These are phyloP conservation scores for Rhodinocichla rosea DNA, from an alignment of 2,113 vertebrate genomes.

Conservation along the genomic window DNA sequence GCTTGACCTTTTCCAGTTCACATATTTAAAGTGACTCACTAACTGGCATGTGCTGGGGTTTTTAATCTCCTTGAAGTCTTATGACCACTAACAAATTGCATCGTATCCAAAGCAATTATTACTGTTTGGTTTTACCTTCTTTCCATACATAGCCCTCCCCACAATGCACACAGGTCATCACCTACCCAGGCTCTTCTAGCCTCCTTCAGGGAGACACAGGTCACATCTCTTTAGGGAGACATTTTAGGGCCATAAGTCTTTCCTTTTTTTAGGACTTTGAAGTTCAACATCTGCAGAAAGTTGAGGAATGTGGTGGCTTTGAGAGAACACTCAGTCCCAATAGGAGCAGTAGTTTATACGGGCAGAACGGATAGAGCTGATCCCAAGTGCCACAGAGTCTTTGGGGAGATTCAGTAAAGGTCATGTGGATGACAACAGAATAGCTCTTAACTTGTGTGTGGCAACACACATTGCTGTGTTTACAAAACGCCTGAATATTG, in stretches of 20 bases:
- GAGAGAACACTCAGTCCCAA: neutral
- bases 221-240: neutral
- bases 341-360: neutral
- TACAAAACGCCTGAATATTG: neutral
- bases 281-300: neutral
- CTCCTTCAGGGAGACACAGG: neutral
- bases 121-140: constrained; percentile 16
- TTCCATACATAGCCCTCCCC: neutral
- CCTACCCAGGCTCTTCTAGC: neutral
- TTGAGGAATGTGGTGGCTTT: neutral
- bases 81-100: constrained; percentile 62
- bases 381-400: neutral
- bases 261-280: neutral
- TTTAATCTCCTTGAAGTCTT: constrained; percentile 69
- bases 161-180: neutral
- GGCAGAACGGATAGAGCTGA: neutral
- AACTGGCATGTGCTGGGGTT: constrained; percentile 60
- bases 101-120: constrained; percentile 50
- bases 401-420: neutral
- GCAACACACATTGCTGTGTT: neutral
- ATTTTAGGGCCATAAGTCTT: neutral
- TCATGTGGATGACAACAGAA: neutral
- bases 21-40: constrained; percentile 66
- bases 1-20: constrained; percentile 67
- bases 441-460: neutral